Conservation (phyloP, 2,113 vertebrate genomes). For the Atractosteus spatula region DNA sequence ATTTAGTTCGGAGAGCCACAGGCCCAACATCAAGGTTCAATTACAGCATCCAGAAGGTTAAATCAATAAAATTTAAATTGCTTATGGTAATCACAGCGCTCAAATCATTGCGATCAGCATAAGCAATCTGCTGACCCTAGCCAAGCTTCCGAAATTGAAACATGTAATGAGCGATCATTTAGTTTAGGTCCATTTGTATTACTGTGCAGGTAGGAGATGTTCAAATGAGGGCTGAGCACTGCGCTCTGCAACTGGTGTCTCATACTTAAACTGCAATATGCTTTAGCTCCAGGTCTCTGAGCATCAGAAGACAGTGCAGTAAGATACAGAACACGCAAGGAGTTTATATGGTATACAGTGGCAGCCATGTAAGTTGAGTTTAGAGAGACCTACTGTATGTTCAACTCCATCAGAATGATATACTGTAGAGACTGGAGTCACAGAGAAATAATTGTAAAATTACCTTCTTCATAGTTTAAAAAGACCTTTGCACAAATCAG, state of each 20-base stretch:
- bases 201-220: conserved; percentile 74
- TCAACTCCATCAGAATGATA: no score
- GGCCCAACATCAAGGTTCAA: conserved; percentile 80
- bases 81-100: conserved; percentile 92
- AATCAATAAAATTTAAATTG: conserved; percentile 99
- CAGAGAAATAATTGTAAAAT: no score
- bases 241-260: background rate
- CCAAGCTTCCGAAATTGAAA: conserved; percentile 75
- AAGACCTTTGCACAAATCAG: no score
- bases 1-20: conserved; percentile 73
- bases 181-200: conserved; percentile 74
- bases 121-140: conserved; percentile 90
- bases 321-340: background rate
- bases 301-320: background rate
- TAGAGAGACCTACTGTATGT: no score
- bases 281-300: background rate
- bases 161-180: conserved; percentile 78
- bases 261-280: background rate
- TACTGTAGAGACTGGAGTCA: no score
- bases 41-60: conserved; percentile 85
- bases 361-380: no score
- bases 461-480: no score
- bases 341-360: no score
- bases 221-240: conserved; percentile 59
- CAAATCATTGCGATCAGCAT: conserved; percentile 91